Evolutionary conservation across 2,113 vertebrate species (phyloP), one percentile per base, ranked within the genome.

Genomic region (Alligator sinensis): DNA sequence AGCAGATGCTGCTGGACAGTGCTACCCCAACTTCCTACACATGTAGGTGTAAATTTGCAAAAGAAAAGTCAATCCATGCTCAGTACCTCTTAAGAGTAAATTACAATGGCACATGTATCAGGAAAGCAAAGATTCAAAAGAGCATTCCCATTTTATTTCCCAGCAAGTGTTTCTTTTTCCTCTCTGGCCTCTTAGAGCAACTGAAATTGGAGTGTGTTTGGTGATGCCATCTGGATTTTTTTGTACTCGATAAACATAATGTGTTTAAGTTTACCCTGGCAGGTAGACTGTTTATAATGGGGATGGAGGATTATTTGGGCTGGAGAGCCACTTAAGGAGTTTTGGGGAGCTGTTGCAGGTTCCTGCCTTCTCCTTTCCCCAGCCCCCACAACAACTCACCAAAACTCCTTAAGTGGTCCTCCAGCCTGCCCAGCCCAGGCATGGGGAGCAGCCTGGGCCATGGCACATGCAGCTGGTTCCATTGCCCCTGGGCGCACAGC

Each of bases 111-210:
- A 82, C 86, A 24, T 34, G 17, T 14, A n/a, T 14, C 4, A 86
- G 22, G 64, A 91, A 87, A 82, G 6, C 64, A 79, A 34, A 55
- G 66, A 77, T 12, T 13, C 24, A 64, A 77, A 88, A 66, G 34
- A 22, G 27, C 0, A 0, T 16, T 60, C 0, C 0, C 9, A 21
- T 75, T 18, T 9, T 4, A 13, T 7, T 9, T 19, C n/a, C 64
- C n/a, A 68, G 19, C 28, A 10, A 68, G n/a, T 90, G 57, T 8
- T 87, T 2, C 28, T 54, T 87, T 24, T 34, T 54, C 54, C 77
- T 74, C 62, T 5, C n/a, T 30, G 63, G 6, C n/a, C 13, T 68
- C 74, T 72, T 80, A 60, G 54, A 93, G 55, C 10, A 66, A 75
- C 60, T 77, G 28, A 13, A 77, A 93, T 93, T 77, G 0, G 0